phyloP scores from a whole-genome alignment of 1,140 invertebrate genomes.

The Pseudomyrmex concolor region DNA sequence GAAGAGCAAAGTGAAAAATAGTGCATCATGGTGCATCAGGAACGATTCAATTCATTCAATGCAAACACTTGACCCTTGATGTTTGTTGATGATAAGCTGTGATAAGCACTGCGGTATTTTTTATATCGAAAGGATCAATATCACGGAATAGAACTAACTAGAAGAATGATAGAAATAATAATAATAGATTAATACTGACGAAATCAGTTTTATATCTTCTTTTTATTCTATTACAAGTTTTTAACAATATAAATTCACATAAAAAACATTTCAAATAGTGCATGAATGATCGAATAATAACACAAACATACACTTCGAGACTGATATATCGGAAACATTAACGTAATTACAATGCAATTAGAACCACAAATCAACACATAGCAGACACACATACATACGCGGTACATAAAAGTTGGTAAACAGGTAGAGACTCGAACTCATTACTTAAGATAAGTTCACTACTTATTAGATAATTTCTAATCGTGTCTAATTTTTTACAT shows the following conservation, averaged over 20 bases:
- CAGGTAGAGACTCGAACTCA: neutral
- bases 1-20: neutral
- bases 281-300: neutral
- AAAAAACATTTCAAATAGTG: no score
- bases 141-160: no score
- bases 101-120: neutral
- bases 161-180: no score
- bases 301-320: neutral
- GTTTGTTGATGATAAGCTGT: neutral
- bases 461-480: neutral
- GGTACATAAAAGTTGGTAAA: neutral
- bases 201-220: no score
- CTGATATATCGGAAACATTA: neutral
- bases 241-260: no score
- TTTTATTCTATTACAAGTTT: no score
- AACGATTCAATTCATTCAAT: neutral
- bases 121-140: neutral
- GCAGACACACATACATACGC: no score
- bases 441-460: neutral
- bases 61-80: neutral
- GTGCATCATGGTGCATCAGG: neutral
- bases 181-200: no score
- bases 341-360: conserved; percentile 2
- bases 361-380: neutral
- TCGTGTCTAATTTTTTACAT: neutral